Base-by-base conservation (phyloP, 1,140 invertebrate genomes). In the Psilanteris sp. region DNA sequence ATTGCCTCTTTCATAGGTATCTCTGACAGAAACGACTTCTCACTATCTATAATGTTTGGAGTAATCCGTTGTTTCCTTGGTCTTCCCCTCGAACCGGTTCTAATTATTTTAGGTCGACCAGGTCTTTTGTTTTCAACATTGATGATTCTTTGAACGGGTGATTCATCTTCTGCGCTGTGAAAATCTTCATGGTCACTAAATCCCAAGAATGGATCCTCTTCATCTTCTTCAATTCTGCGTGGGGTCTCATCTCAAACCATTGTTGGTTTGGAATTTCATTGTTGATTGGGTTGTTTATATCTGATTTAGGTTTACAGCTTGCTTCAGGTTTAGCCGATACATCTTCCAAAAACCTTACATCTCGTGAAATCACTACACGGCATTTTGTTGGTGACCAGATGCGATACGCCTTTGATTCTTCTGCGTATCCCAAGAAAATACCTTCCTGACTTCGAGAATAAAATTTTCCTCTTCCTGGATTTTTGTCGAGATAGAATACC, bases 81-180 rank as follows among this genome's bases (percentile, higher is more conserved):
- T 44, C 59, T 55, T 50, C 44, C 70, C 34, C 50, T 62, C n/a
- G 32, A 57, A 44, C 61, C 61, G 26, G 41, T 44, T 32, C 43
- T 16, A 4, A 57, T 16, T 1, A 66, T 32, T 15, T 36, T 64
- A 0, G 59, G 59, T 39, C 46, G 41, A 34, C 61, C 70, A n/a
- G 24, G 44, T 54, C 61, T 64, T 10, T 27, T n/a, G 36, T 1
- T 9, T 6, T 13, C 1, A 31, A 8, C 5, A 6, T 26, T 8
- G 11, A 24, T 24, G 5, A 18, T 8, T 18, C 0, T 4, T 29
- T 13, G 18, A 8, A 9, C 11, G 0, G 31, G 5, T 7, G 13
- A 9, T 48, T 48, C 44, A 13, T 46, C 26, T 0, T 32, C 27
- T 9, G 5, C 16, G 4, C 16, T 31, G 13, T 46, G 26, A 29